A percentile compares a stretch with the other conserved stretches of the same genome.
These are phyloP conservation scores for Speoplatyrhinus poulsoni DNA, from an alignment of 2,113 vertebrate genomes.

Conservation along the genomic window DNA sequence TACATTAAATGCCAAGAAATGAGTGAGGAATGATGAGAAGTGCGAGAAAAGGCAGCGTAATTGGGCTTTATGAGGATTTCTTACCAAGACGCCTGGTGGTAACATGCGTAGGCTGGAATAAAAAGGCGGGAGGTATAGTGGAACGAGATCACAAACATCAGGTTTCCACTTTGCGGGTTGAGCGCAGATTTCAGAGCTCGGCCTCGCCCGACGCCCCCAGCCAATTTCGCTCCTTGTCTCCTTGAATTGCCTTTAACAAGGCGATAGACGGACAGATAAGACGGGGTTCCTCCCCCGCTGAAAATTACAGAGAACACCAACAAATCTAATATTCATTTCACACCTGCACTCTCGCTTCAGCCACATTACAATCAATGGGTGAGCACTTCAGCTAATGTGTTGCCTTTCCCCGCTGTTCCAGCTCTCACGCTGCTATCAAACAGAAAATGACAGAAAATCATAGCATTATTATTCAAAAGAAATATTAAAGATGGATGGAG, in stretches of 20 bases:
- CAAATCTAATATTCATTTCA: constrained; percentile 61
- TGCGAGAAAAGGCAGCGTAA: neutral
- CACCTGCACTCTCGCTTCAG: constrained; percentile 49
- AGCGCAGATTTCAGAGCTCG: constrained; percentile 25
- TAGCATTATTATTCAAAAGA: constrained; percentile 18
- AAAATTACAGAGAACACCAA: constrained; percentile 43
- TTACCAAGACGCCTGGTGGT: neutral
- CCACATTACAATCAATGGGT: constrained; percentile 41
- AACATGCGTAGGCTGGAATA: constrained; percentile 7
- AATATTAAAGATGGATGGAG: constrained; percentile 10
- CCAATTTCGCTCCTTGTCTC: constrained; percentile 43
- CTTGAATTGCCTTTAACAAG: constrained; percentile 50
- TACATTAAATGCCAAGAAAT: constrained; percentile 39
- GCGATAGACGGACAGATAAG: constrained; percentile 26
- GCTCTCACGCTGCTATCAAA: constrained; percentile 13
- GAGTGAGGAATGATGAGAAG: constrained; percentile 26
- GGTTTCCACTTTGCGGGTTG: constrained; percentile 1
- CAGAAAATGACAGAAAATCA: neutral
- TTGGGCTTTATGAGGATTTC: neutral
- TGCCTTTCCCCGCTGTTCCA: neutral
- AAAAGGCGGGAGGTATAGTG: neutral
- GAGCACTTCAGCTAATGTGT: constrained; percentile 11
- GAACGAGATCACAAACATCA: constrained; percentile 9
- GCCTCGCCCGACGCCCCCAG: neutral
- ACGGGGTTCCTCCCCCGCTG: constrained; percentile 11